Percentiles rank a stretch among this genome's conserved stretches.
These are phyloP conservation scores for Eulithis prunata DNA, from an alignment of 2,888 invertebrate species.

Conservation along the genomic window DNA sequence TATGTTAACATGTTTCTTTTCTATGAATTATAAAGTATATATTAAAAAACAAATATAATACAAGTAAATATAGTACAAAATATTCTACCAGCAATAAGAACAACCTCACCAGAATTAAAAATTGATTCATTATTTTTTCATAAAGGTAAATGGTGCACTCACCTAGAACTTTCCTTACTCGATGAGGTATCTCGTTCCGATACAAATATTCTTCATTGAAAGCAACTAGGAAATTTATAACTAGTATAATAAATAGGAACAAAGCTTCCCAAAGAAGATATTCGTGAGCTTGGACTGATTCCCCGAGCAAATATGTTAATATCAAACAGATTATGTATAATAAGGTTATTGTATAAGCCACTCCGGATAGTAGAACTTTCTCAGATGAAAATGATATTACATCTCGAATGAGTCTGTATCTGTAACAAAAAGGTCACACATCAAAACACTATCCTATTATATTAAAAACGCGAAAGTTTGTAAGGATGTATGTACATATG, in stretches of 20 bases:
- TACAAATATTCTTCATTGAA: conserved; percentile 78
- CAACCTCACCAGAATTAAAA: no score
- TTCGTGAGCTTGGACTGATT: conserved; percentile 69
- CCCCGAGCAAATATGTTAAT: conserved; percentile 71
- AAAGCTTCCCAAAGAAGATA: conserved; percentile 76
- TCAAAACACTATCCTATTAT: no score
- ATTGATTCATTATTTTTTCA: no score
- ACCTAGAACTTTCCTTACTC: conserved; percentile 78
- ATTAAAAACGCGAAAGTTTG: no score
- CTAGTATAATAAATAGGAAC: conserved; percentile 70
- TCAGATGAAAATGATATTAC: conserved; percentile 79
- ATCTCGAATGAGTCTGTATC: conserved; percentile 62
- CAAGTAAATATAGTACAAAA: no score
- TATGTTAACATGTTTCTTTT: no score
- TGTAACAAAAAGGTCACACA: conserved; percentile 59
- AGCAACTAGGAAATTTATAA: conserved; percentile 74
- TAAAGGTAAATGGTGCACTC: conserved; percentile 37
- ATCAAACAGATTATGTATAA: conserved; percentile 71
- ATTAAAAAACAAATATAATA: no score
- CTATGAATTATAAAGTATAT: no score
- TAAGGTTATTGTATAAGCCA: conserved; percentile 74
- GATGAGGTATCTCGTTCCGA: conserved; percentile 83
- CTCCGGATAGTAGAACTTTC: conserved; percentile 74
- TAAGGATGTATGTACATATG: no score
- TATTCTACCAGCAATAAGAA: no score